phyloP scores from a whole-genome alignment of 2,113 vertebrate genomes.

The Kryptolebias marmoratus region DNA sequence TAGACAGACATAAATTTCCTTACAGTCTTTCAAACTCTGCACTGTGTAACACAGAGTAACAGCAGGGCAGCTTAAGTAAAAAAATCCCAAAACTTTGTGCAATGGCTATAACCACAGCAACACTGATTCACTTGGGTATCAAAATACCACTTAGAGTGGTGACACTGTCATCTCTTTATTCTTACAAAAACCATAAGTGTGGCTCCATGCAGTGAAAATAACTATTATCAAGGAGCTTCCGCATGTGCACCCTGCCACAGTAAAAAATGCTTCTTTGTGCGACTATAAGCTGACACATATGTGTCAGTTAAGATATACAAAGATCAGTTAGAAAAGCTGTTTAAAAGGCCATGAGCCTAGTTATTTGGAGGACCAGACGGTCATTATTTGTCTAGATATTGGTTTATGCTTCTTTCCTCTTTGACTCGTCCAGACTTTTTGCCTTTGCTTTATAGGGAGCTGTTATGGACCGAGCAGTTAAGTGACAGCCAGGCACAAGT shows the following conservation, averaged over 20 bases:
- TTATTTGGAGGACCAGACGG: slow-evolving; percentile 64
- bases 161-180: slow-evolving; percentile 70
- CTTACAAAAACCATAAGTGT: slow-evolving; percentile 48
- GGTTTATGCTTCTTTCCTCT: slow-evolving; percentile 21
- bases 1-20: no score
- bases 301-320: background rate
- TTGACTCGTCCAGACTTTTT: slow-evolving; percentile 36
- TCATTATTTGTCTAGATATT: slow-evolving; percentile 68
- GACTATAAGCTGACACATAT: slow-evolving; percentile 56
- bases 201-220: slow-evolving; percentile 72
- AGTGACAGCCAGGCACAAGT: no score
- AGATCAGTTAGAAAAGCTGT: slow-evolving; percentile 58
- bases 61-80: slow-evolving; percentile 20
- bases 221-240: slow-evolving; percentile 71
- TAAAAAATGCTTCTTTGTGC: slow-evolving; percentile 51
- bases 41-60: background rate
- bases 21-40: background rate
- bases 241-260: slow-evolving; percentile 59
- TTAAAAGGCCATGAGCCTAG: slow-evolving; percentile 60
- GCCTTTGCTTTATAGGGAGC: slow-evolving; percentile 73
- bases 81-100: slow-evolving; percentile 21
- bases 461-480: no score
- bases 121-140: slow-evolving; percentile 60
- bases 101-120: slow-evolving; percentile 41
- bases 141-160: slow-evolving; percentile 74